Evolutionary conservation across 2,113 vertebrate genomes (phyloP), one percentile per base, ranked within the genome.

Genomic region (Callionymus lyra): DNA sequence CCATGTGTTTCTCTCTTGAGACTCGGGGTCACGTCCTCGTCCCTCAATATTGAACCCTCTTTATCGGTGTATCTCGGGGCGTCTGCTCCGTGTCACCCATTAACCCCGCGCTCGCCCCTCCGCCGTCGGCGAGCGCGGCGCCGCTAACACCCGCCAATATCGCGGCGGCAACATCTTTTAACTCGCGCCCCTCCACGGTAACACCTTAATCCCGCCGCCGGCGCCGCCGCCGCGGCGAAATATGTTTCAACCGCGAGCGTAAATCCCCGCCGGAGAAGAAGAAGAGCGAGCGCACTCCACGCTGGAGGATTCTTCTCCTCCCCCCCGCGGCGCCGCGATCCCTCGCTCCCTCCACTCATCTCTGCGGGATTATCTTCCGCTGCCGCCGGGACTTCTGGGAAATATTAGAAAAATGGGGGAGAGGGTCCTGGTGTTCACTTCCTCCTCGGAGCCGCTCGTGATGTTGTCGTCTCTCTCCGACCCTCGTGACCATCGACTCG

Each of bases 321-420:
- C 40, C 49, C 56, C 47, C 56, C 13, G 1, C 35, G 2, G 17
- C 53, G 48, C 6, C 1, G 39, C 45, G 2, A 59, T 64, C 68
- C 62, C 65, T 47, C 32, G 9, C 48, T 65, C 69, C 66, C 67
- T 55, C 52, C 55, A 50, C 60, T 76, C 72, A 79, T 76, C 72
- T 79, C 76, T 69, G 54, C 71, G 72, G 76, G 76, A 76, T 79
- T 79, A 76, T 68, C 62, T 53, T 35, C 34, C 33, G 10, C 49
- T 9, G 38, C 59, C 49, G 56, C 70, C 31, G 36, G 35, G 72
- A 56, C 63, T 76, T 72, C 65, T 79, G 73, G 70, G 72, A 72
- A 74, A 76, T 79, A 76, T 79, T 74, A 52, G 67, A 65, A 68
- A 61, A 49, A 14, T 38, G 59, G 63, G 53, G 57, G 56, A 32